Conservation (phyloP, 2,797 vertebrate genomes). For the Spinibarbus caldwelli region DNA sequence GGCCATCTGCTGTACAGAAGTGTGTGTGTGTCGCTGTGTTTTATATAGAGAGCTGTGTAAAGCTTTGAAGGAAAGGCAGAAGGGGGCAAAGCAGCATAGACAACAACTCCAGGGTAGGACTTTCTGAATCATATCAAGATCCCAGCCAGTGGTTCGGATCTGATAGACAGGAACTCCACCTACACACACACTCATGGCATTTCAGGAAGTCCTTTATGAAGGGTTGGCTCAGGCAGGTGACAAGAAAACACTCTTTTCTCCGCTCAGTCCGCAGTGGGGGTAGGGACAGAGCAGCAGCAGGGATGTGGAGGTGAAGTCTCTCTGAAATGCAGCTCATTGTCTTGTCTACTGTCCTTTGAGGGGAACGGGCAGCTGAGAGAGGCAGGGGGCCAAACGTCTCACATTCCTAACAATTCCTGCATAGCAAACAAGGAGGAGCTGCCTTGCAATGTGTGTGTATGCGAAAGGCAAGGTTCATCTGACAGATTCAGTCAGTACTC, state of each 20-base stretch:
- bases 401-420: constrained; percentile 56
- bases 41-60: constrained; percentile 28
- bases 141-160: constrained; percentile 44
- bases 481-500: background rate
- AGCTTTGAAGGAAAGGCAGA: constrained; percentile 31
- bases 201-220: constrained; percentile 55
- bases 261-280: constrained; percentile 9
- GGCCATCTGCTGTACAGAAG: constrained; percentile 57
- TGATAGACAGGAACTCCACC: constrained; percentile 59
- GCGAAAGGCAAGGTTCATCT: background rate
- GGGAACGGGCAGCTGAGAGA: constrained; percentile 48
- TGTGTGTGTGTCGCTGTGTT: constrained; percentile 29
- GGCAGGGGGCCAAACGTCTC: constrained; percentile 50
- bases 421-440: constrained; percentile 46
- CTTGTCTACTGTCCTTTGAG: constrained; percentile 48
- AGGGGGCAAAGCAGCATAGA: constrained; percentile 27
- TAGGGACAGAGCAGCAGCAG: constrained; percentile 31
- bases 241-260: constrained; percentile 26
- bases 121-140: constrained; percentile 55
- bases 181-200: constrained; percentile 39
- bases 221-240: constrained; percentile 54
- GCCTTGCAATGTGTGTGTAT: constrained; percentile 62
- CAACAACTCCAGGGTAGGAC: constrained; percentile 45
- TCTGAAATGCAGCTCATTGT: constrained; percentile 55
- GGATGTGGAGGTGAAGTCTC: constrained; percentile 47